Evolutionary conservation across 2,113 vertebrate species (phyloP).

Genomic region (Antennarius striatus): DNA sequence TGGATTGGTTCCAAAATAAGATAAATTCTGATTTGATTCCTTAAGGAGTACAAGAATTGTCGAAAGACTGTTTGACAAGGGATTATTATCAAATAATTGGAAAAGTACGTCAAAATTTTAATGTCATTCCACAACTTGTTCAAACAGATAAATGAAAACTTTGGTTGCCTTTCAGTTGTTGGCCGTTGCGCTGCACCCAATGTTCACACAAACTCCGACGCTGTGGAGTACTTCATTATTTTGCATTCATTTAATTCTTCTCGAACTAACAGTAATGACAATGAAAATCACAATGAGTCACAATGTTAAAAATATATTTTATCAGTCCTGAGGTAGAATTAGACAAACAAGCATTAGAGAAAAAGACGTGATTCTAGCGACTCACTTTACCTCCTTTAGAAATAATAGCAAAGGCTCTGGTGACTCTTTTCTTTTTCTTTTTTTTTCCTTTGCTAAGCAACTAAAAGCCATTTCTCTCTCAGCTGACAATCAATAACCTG

Average conservation of each 20-base stretch:
- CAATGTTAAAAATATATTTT: no score
- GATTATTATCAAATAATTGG: constrained; percentile 78
- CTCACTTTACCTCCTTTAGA: constrained; percentile 22
- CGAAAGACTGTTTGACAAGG: constrained; percentile 63
- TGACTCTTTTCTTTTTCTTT: background rate
- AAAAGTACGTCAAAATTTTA: constrained; percentile 67
- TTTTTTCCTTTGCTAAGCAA: no score
- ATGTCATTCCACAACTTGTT: constrained; percentile 54
- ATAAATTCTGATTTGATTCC: constrained; percentile 66
- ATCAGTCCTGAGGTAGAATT: no score
- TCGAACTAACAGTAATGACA: no score
- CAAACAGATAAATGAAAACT: constrained; percentile 46
- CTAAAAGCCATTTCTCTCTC: constrained; percentile 13
- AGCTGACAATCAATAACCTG: constrained; percentile 40
- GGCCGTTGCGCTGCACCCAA: constrained; percentile 11
- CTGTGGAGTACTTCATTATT: no score
- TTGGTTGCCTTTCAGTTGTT: constrained; percentile 12
- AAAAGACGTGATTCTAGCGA: constrained; percentile 7
- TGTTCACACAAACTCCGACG: background rate
- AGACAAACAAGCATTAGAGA: no score
- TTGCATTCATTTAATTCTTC: no score
- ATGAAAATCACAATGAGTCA: no score
- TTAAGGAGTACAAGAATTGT: constrained; percentile 63
- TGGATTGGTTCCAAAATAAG: constrained; percentile 71
- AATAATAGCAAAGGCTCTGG: background rate